Conservation (phyloP, 2,113 vertebrate species). For the Oriolus oriolus region DNA sequence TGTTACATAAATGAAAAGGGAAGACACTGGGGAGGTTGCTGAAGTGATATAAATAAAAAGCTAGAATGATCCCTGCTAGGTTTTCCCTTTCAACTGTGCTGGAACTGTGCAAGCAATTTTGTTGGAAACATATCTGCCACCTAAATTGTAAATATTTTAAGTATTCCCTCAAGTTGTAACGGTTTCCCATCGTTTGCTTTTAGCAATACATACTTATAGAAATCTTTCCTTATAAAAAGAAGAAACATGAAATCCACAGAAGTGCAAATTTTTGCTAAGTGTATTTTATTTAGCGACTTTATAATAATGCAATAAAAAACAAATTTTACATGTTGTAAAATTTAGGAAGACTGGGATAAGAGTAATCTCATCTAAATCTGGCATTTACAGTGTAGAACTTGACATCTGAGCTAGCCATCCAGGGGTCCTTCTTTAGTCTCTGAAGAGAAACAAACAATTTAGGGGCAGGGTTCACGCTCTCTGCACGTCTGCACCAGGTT, state of each 20-base stretch:
- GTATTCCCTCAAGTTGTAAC: neutral
- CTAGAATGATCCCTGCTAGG: neutral
- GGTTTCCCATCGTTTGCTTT: neutral
- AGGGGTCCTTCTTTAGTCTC: neutral
- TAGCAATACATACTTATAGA: fast-evolving
- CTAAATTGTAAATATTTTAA: neutral
- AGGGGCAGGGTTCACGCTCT: neutral
- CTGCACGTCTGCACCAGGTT: neutral
- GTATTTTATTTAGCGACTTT: neutral
- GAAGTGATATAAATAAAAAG: neutral
- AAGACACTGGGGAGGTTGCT: neutral
- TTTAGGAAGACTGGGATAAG: neutral
- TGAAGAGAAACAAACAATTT: neutral
- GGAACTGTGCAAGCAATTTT: neutral
- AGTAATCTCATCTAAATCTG: neutral
- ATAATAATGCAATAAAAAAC: neutral
- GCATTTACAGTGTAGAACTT: neutral
- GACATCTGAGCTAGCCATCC: neutral
- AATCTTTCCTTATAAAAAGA: neutral
- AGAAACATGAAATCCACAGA: neutral
- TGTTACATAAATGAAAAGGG: neutral
- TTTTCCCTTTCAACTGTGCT: neutral
- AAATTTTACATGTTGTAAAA: neutral
- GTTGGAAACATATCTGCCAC: neutral
- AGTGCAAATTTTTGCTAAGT: neutral